Base-by-base conservation (phyloP, 2,888 invertebrate genomes). In the Pyralis farinalis region DNA sequence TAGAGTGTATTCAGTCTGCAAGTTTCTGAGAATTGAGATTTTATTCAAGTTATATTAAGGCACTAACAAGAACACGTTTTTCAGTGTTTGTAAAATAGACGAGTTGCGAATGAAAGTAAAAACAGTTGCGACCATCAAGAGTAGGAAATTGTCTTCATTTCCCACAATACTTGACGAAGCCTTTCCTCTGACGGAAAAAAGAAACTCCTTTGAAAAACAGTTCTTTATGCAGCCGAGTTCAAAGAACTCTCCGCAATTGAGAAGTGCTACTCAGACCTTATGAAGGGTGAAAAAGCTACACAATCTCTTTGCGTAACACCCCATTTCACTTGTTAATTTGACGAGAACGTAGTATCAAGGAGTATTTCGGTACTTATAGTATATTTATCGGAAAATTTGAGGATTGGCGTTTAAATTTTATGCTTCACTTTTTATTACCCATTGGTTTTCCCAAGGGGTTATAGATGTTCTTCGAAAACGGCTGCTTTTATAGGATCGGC, bases 81-180 rank as follows among this genome's bases (percentile, higher is more conserved):
- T 30, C 10, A 30, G 11, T 11, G 25, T 25, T 25, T 49, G 53
- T 52, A 4, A 10, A 1, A 8, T 8, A 32, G 8, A 21, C 12
- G 8, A 1, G 21, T 1, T 20, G 11, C 52, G 44, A 58, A 54
- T 53, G 39, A 42, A 56, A 55, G 55, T 62, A 59, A 55, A 58
- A 55, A 55, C 51, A 55, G 58, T 61, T 49, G 57, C 50, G 49
- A 46, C 47, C 42, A 51, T 16, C 16, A 16, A 48, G 46, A 51
- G 52, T 51, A 50, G 63, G 58, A 67, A 67, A 73, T 68, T 65
- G 64, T 67, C 64, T 68, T 63, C 66, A 69, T 71, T 70, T 66
- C 63, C 66, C 59, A 59, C 68, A 67, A 56, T 57, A 55, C 60
- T 53, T 47, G 62, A 51, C 55, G 50, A 50, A 49, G 43, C 47